Percentiles rank a stretch among this genome's conserved stretches.
Evolutionary conservation across 1,140 invertebrate species (phyloP).

Genomic region (Seison nebaliae): DNA sequence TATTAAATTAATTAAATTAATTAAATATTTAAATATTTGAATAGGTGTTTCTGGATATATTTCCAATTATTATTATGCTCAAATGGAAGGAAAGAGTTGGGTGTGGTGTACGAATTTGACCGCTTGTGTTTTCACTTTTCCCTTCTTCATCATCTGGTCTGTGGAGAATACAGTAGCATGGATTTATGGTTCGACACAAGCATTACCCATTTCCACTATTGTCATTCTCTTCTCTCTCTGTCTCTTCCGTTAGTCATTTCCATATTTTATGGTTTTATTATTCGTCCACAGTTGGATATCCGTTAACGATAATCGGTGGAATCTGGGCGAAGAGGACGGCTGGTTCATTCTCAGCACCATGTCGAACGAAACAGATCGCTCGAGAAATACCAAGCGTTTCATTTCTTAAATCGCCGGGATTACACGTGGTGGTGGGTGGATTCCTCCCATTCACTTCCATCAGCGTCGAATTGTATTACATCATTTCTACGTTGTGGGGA

Average conservation of each 20-base stretch:
- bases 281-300: slow-evolving; percentile 32
- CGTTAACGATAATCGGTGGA: slow-evolving; percentile 32
- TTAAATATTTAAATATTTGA: slow-evolving; percentile 14
- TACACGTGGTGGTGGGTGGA: slow-evolving; percentile 31
- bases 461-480: slow-evolving; percentile 34
- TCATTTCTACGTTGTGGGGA: slow-evolving; percentile 34
- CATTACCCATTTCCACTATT: slow-evolving; percentile 31
- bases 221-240: slow-evolving; percentile 31
- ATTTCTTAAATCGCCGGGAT: slow-evolving; percentile 29
- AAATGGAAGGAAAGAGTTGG: slow-evolving; percentile 33
- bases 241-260: slow-evolving; percentile 27
- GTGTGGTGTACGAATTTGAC: slow-evolving; percentile 33
- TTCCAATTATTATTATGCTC: slow-evolving; percentile 27
- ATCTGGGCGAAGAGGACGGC: slow-evolving; percentile 32
- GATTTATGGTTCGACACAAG: slow-evolving; percentile 34
- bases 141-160: slow-evolving; percentile 33
- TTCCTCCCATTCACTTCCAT: slow-evolving; percentile 35
- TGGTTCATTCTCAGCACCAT: slow-evolving; percentile 30
- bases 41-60: slow-evolving; percentile 33
- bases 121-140: slow-evolving; percentile 31
- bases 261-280: slow-evolving; percentile 3
- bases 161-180: slow-evolving; percentile 32
- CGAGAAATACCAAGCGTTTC: slow-evolving; percentile 31
- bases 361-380: slow-evolving; percentile 32
- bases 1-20: slow-evolving; percentile 17